phyloP scores from a whole-genome alignment of 1,140 invertebrate species.

The Delia radicum region DNA sequence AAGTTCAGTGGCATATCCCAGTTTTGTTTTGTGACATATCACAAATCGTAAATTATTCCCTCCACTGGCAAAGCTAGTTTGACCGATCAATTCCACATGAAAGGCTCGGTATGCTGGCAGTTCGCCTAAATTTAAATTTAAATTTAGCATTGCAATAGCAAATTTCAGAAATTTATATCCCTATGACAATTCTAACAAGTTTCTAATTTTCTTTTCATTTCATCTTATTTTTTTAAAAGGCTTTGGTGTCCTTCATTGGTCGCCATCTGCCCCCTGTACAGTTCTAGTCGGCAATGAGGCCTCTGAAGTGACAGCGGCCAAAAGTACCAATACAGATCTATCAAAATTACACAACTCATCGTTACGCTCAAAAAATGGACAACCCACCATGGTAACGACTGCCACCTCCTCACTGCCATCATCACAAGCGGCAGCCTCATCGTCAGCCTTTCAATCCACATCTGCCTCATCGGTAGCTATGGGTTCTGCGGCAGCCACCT shows the following conservation, averaged over 20 bases:
- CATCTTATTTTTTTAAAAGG: constrained; percentile 55
- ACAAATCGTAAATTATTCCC: no score
- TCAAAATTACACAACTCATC: constrained; percentile 59
- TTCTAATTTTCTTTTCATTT: background rate
- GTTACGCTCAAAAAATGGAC: constrained; percentile 60
- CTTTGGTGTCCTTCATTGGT: constrained; percentile 78
- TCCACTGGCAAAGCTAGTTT: no score
- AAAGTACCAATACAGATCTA: constrained; percentile 54
- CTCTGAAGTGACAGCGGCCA: constrained; percentile 52
- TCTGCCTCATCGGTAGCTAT: constrained; percentile 48
- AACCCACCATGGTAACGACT: constrained; percentile 64
- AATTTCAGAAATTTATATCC: no score
- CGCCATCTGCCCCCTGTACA: constrained; percentile 77
- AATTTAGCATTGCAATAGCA: no score
- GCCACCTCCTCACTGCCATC: constrained; percentile 60
- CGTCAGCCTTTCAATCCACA: constrained; percentile 46
- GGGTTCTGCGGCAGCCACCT: constrained; percentile 32
- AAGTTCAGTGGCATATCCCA: no score
- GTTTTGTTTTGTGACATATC: no score
- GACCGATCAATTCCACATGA: no score
- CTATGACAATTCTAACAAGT: no score
- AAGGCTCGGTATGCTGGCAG: no score
- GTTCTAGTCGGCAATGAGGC: constrained; percentile 71
- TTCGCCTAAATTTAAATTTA: no score
- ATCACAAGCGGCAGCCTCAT: constrained; percentile 38